Percentiles rank a stretch among this genome's conserved stretches.
Evolutionary conservation across 2,113 vertebrate genomes (phyloP).

Genomic region (Phyllopteryx taeniolatus): DNA sequence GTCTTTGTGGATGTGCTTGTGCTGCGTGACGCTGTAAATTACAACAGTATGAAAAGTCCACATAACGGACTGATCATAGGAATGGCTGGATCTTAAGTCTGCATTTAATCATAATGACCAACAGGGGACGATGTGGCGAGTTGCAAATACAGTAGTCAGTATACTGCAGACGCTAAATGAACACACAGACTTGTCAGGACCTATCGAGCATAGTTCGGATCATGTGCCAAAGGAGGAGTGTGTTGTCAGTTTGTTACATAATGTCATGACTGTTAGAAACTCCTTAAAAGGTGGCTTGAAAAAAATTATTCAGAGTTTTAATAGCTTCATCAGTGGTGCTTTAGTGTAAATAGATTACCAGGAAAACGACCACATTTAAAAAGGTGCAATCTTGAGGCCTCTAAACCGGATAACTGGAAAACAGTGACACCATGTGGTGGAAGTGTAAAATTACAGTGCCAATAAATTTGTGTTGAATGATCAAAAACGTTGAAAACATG

Average conservation of each 20-base stretch:
- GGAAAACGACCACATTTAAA: neutral
- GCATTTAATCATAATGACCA: neutral
- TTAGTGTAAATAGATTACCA: neutral
- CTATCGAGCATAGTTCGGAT: neutral
- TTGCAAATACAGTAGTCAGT: neutral
- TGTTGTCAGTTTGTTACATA: neutral
- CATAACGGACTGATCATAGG: no score
- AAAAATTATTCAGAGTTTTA: neutral
- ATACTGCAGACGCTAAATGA: neutral
- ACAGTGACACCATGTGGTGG: constrained; percentile 10
- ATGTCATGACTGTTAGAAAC: neutral
- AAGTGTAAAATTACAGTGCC: neutral
- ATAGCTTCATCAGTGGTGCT: neutral
- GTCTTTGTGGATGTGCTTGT: no score
- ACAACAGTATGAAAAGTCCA: no score
- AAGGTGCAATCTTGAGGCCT: neutral
- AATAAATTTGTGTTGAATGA: neutral
- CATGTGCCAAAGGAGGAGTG: neutral
- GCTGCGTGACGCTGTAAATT: no score
- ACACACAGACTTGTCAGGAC: neutral
- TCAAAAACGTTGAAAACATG: neutral
- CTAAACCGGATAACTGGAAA: neutral
- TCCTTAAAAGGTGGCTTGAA: neutral
- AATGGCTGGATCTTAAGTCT: neutral
- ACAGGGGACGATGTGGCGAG: neutral